A percentile compares a stretch with the other conserved stretches of the same genome.
Conservation (phyloP, 2,113 vertebrate genomes). For the Archocentrus centrarchus region DNA sequence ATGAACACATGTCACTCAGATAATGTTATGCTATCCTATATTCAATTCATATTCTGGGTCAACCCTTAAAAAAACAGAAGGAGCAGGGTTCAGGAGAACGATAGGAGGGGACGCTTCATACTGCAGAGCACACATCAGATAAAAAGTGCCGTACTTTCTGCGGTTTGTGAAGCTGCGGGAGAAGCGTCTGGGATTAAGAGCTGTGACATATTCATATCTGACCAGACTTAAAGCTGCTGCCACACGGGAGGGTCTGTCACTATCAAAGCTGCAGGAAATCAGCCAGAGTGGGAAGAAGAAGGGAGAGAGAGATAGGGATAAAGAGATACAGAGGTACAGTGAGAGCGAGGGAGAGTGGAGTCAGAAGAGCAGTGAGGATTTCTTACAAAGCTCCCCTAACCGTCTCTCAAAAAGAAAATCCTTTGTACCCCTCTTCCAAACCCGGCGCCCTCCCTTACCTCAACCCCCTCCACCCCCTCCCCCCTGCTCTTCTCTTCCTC, state of each 20-base stretch:
- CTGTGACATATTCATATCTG: slow-evolving; percentile 83
- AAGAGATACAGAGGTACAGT: slow-evolving; percentile 60
- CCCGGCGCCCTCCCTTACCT: slow-evolving; percentile 74
- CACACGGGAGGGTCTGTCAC: slow-evolving; percentile 77
- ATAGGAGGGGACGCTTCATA: background rate
- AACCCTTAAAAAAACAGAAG: slow-evolving; percentile 44
- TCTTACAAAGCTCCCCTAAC: slow-evolving; percentile 77
- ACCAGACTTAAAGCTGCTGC: slow-evolving; percentile 75
- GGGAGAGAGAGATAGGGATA: slow-evolving; percentile 53
- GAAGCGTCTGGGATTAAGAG: slow-evolving; percentile 77
- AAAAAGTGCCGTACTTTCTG: slow-evolving; percentile 23
- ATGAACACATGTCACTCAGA: slow-evolving; percentile 33
- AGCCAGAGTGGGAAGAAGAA: slow-evolving; percentile 60
- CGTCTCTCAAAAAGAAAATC: slow-evolving; percentile 89
- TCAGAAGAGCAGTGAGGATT: slow-evolving; percentile 70
- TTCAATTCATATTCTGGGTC: slow-evolving; percentile 49
- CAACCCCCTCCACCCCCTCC: slow-evolving; percentile 7
- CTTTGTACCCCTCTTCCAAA: slow-evolving; percentile 89
- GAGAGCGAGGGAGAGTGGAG: slow-evolving; percentile 44
- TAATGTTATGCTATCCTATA: slow-evolving; percentile 10
- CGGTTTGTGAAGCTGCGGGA: slow-evolving; percentile 63
- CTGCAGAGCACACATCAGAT: slow-evolving; percentile 44
- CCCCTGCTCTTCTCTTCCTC: slow-evolving; percentile 83
- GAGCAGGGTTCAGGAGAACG: slow-evolving; percentile 31
- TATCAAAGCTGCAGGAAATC: slow-evolving; percentile 81